These are phyloP conservation scores for Thymelicus lineola DNA, from an alignment of 2,888 invertebrate species.

Conservation along the genomic window DNA sequence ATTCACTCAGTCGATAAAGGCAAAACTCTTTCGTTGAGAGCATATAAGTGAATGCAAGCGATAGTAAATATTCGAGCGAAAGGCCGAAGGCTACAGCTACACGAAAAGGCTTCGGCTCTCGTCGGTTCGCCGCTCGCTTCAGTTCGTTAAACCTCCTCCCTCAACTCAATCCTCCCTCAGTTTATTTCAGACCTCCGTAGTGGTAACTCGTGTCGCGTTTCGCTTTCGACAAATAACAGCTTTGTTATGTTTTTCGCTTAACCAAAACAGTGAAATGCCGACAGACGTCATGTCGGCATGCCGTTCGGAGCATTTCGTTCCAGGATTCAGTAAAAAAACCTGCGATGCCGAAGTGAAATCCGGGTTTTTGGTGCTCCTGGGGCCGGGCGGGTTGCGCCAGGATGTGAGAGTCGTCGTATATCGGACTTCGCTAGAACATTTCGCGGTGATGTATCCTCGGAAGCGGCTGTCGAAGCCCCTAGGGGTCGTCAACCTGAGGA, in stretches of 20 bases:
- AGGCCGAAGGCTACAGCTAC: constrained; percentile 26
- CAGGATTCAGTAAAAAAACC: constrained; percentile 61
- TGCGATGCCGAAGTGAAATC: constrained; percentile 86
- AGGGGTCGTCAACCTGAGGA: constrained; percentile 86
- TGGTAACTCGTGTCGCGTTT: constrained; percentile 47
- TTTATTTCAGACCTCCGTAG: constrained; percentile 52
- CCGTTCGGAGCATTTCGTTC: constrained; percentile 67
- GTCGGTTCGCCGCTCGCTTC: neutral
- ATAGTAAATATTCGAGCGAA: constrained; percentile 20
- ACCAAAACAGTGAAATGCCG: constrained; percentile 69
- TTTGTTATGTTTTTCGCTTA: constrained; percentile 43
- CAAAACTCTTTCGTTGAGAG: neutral
- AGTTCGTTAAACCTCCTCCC: neutral
- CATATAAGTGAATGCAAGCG: constrained; percentile 38
- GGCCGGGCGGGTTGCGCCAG: constrained; percentile 85
- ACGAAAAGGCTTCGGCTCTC: constrained; percentile 31
- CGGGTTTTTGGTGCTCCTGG: constrained; percentile 86
- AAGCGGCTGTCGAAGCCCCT: constrained; percentile 86
- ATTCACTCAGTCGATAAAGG: neutral
- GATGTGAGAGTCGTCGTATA: constrained; percentile 87
- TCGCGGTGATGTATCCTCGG: constrained; percentile 87
- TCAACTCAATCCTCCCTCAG: constrained; percentile 46
- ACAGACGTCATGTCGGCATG: constrained; percentile 68
- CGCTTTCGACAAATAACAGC: constrained; percentile 25
- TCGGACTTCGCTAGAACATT: constrained; percentile 87